phyloP scores from a whole-genome alignment of 2,888 invertebrate species.

The Steinernema hermaphroditum region DNA sequence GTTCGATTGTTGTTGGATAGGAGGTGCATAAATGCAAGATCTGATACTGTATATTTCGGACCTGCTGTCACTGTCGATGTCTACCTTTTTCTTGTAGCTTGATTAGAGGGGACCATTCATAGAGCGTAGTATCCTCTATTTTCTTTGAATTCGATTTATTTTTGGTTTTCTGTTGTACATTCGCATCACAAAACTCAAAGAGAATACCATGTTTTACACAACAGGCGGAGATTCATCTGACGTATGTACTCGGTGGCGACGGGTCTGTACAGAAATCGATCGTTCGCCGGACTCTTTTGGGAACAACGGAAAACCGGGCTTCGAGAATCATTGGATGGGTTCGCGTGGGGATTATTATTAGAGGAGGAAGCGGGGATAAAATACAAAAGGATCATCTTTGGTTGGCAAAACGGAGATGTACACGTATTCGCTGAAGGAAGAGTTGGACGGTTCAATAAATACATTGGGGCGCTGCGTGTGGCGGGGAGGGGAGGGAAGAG shows the following conservation, averaged over 20 bases:
- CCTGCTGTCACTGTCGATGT: too few species aligned
- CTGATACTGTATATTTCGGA: too few species aligned
- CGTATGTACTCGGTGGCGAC: too few species aligned
- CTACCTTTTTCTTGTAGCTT: too few species aligned
- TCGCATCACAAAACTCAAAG: background rate
- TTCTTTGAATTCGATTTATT: too few species aligned
- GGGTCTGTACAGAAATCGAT: too few species aligned
- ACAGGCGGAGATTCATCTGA: constrained; percentile 9
- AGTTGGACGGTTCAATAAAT: background rate
- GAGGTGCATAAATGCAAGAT: too few species aligned
- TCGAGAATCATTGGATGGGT: constrained; percentile 5
- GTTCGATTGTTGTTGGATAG: too few species aligned
- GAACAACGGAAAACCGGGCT: constrained; percentile 17
- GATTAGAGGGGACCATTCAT: too few species aligned
- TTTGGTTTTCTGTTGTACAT: too few species aligned
- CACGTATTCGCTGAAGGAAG: constrained; percentile 25
- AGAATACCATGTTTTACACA: constrained; percentile 19
- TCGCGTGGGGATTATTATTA: too few species aligned
- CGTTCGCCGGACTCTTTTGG: background rate
- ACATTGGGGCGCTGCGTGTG: background rate
- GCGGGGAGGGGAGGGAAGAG: background rate
- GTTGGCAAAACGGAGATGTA: constrained; percentile 17
- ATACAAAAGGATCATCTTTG: background rate
- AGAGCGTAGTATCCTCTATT: too few species aligned
- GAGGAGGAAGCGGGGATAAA: background rate